Conservation (phyloP, 2,888 invertebrate species). For the Myopa testacea region DNA sequence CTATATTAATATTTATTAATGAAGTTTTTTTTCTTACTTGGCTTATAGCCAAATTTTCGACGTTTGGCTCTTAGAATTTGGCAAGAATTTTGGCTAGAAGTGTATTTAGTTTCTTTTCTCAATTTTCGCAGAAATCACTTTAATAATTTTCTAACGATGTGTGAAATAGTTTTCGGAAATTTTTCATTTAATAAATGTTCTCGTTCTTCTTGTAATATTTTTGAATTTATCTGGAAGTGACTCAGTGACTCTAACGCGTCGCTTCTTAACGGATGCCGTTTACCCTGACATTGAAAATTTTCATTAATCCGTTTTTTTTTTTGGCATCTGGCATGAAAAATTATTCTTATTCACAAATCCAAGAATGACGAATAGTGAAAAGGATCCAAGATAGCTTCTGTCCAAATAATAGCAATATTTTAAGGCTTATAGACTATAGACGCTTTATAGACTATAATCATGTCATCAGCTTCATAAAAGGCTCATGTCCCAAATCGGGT, state of each 20-base stretch:
- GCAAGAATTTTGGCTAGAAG: background rate
- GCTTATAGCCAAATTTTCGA: slow-evolving; percentile 16
- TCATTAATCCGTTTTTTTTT: slow-evolving; percentile 10
- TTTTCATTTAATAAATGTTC: background rate
- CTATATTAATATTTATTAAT: background rate
- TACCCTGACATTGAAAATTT: slow-evolving; percentile 39
- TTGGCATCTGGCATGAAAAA: slow-evolving; percentile 1
- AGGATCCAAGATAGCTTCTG: background rate
- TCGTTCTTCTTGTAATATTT: background rate
- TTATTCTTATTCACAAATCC: background rate
- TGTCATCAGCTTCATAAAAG: too few relatives aligned
- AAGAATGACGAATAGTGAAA: slow-evolving; percentile 2
- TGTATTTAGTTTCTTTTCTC: slow-evolving; percentile 1
- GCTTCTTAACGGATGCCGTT: background rate
- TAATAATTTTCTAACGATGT: background rate
- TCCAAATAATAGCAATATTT: background rate
- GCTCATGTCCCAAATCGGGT: too few relatives aligned
- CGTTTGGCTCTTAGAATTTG: background rate
- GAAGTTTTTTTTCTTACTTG: background rate
- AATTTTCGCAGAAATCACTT: slow-evolving; percentile 15
- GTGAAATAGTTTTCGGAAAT: background rate
- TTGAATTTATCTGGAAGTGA: slow-evolving; percentile 11
- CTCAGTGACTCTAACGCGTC: slow-evolving; percentile 2
- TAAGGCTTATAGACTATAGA: too few relatives aligned
- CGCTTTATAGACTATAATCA: too few relatives aligned